A percentile compares a stretch with the other conserved stretches of the same genome.
phyloP scores from a whole-genome alignment of 1,140 invertebrate genomes.

The Brachionus manjavacas region DNA sequence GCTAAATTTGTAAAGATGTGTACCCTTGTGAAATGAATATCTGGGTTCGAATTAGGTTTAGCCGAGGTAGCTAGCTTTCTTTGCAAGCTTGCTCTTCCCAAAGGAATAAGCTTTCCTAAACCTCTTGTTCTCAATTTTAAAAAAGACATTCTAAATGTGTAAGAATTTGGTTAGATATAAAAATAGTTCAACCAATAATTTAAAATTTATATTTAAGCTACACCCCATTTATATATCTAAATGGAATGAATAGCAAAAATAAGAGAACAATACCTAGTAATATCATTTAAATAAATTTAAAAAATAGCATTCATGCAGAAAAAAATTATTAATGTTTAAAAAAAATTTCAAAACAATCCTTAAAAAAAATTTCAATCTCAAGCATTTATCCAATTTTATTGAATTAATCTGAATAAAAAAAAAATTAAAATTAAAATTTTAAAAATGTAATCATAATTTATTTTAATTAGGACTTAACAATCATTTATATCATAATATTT shows the following conservation, averaged over 20 bases:
- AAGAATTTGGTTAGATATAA: not conserved
- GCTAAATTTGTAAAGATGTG: no score
- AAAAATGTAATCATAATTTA: no score
- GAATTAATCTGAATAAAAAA: no score
- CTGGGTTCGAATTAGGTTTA: not conserved
- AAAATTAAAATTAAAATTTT: no score
- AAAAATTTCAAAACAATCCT: no score
- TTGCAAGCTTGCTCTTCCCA: not conserved
- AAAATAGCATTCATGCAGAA: not conserved
- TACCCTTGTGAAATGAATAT: slow-evolving; percentile 21
- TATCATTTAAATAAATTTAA: not conserved
- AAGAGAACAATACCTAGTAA: not conserved
- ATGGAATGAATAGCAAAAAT: not conserved
- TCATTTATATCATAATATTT: no score
- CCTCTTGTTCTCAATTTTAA: not conserved
- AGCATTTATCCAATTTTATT: no score
- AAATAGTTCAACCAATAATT: not conserved
- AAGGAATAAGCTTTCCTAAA: not conserved
- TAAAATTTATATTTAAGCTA: not conserved
- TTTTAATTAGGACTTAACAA: no score
- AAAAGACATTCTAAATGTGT: not conserved
- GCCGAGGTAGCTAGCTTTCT: not conserved
- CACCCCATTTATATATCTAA: not conserved
- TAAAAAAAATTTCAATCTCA: no score
- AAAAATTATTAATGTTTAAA: no score